These are phyloP conservation scores for Aurelia aurita complex sp. Pacific DNA, from an alignment of 30 jellyfish, hydroid and myxozoan species.

Conservation along the genomic window DNA sequence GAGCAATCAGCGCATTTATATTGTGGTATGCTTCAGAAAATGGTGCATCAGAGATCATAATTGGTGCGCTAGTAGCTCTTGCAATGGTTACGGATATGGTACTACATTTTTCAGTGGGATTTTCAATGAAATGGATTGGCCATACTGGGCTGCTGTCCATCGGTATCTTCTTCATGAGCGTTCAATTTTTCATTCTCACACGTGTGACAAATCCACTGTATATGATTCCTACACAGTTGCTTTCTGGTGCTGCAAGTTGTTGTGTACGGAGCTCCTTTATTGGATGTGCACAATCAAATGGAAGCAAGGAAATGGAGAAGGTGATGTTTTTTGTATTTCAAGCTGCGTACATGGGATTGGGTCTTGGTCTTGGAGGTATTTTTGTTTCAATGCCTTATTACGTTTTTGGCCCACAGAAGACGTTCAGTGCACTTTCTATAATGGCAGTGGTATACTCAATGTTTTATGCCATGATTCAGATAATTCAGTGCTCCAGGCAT, in stretches of 20 bases:
- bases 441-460: slow-evolving; percentile 34
- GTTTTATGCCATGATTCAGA: slow-evolving; percentile 13
- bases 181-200: slow-evolving; percentile 55
- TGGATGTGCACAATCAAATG: slow-evolving; percentile 43
- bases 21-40: slow-evolving; percentile 65
- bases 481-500: background rate
- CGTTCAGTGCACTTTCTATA: slow-evolving; percentile 56
- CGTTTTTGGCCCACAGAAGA: slow-evolving; percentile 50
- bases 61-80: slow-evolving; percentile 54
- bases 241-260: slow-evolving; percentile 59
- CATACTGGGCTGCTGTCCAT: slow-evolving; percentile 56
- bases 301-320: slow-evolving; percentile 70
- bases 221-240: slow-evolving; percentile 55
- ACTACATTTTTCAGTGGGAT: slow-evolving; percentile 61
- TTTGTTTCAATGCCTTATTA: slow-evolving; percentile 63
- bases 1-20: slow-evolving; percentile 54
- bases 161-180: slow-evolving; percentile 52
- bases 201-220: slow-evolving; percentile 34
- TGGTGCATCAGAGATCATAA: slow-evolving; percentile 62
- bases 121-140: slow-evolving; percentile 79
- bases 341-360: slow-evolving; percentile 66
- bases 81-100: slow-evolving; percentile 68
- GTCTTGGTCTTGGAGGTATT: slow-evolving; percentile 71
- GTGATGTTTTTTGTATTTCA: slow-evolving; percentile 54
- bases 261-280: slow-evolving; percentile 48